A percentile compares a stretch with the other conserved stretches of the same genome.
These are phyloP conservation scores for Sitta europaea DNA, from an alignment of 2,113 vertebrate genomes.

Conservation along the genomic window DNA sequence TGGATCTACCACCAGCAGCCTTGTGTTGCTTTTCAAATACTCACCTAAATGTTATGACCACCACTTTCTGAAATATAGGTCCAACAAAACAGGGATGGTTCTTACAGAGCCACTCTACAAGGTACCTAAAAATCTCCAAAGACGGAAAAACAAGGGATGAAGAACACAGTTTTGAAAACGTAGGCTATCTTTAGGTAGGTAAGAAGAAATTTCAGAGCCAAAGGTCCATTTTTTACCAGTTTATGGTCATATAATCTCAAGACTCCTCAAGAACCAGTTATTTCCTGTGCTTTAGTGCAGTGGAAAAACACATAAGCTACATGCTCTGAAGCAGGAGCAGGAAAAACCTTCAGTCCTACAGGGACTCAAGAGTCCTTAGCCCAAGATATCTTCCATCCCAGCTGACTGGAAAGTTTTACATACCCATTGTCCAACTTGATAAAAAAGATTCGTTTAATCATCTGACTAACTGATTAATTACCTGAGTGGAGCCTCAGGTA, in stretches of 20 bases:
- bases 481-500: background rate
- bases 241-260: background rate
- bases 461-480: too few species aligned
- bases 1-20: background rate
- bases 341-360: background rate
- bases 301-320: background rate
- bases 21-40: background rate
- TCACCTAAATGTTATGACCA: background rate
- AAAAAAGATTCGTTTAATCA: background rate
- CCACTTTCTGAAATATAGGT: background rate
- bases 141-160: rapidly evolving
- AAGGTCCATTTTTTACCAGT: background rate
- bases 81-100: background rate
- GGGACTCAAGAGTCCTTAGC: background rate
- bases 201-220: background rate
- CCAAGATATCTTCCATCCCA: background rate
- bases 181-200: background rate
- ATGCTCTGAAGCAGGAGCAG: background rate
- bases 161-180: background rate
- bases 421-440: background rate
- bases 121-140: background rate
- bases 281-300: background rate
- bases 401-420: background rate
- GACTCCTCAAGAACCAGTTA: background rate
- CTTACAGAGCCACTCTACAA: background rate